Percentiles rank a stretch among this genome's conserved stretches.
Conservation (phyloP, 2,888 invertebrate genomes). For the Gryllus longicercus region DNA sequence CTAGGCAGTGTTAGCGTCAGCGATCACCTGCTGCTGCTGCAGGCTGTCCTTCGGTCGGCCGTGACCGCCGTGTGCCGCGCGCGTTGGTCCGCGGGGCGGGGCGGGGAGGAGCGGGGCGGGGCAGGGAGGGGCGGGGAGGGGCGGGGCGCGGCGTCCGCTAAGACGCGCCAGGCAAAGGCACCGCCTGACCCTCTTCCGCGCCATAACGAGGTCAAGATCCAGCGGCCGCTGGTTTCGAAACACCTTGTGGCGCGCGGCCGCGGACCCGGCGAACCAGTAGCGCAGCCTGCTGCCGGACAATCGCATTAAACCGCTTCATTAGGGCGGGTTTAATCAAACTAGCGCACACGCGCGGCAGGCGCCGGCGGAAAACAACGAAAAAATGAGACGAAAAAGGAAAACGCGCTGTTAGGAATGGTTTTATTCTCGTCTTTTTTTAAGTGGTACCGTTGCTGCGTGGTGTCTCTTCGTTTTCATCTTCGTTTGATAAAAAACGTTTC, state of each 20-base stretch:
- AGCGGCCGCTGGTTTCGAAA: not conserved
- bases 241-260: conserved; percentile 3
- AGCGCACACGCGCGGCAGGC: not conserved
- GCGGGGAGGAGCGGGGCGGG: too few species aligned
- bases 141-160: too few species aligned
- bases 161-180: not conserved
- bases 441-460: too few species aligned
- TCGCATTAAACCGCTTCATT: conserved; percentile 17
- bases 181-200: not conserved
- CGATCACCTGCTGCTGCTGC: too few species aligned
- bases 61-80: too few species aligned
- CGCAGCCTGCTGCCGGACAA: not conserved
- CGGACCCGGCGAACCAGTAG: not conserved
- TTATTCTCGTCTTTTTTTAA: not conserved
- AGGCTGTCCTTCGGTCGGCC: too few species aligned
- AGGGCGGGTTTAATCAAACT: conserved; percentile 4
- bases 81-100: too few species aligned
- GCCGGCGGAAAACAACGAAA: not conserved
- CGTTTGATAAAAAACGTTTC: too few species aligned
- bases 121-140: too few species aligned
- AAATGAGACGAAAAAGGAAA: not conserved
- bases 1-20: too few species aligned
- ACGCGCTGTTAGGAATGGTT: not conserved
- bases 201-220: not conserved
- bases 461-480: too few species aligned